Evolutionary conservation across 2,888 invertebrate species (phyloP), one percentile per base, ranked within the genome.

Genomic region (Plagodis pulveraria): DNA sequence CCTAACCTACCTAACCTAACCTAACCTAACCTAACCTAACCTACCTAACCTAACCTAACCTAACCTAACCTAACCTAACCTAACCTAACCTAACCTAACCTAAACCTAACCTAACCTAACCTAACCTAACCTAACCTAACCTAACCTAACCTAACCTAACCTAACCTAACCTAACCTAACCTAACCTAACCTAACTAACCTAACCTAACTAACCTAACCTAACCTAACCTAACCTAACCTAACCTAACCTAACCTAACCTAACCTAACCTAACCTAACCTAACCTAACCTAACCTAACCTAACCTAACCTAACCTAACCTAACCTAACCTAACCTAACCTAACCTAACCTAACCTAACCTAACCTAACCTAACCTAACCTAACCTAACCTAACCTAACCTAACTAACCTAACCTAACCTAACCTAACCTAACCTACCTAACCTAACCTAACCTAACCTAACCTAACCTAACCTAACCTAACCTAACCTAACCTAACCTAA

Each of bases 1-100:
- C 45, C 45, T 45, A 45, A 44, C 22, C 44, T 56, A 63, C 36
- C 36, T 36, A 36, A 62, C 66, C 46, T 46, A 46, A 46, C 46
- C 46, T 46, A 46, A 46, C 46, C 46, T 46, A 43, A 43, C 43
- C 43, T 43, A 43, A 43, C 43, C 43, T 43, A 43, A 43, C 43
- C 43, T 43, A 43, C 12, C 43, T 43, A 43, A 43, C 43, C 43
- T 43, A 46, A 46, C 46, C 46, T 46, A 46, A 46, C 46, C 46
- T 46, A 46, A 46, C 46, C 46, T 46, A 46, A 46, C 46, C 46
- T 46, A 46, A 46, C 46, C 46, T 46, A 46, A 46, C 46, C 46
- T 46, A 46, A 46, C 46, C 46, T 46, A 46, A 46, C 46, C 46
- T 46, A 46, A 46, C 46, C 46, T 46, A 46, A 46, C 46, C 46